phyloP scores from a whole-genome alignment of 2,113 vertebrate genomes.

The Laticauda laticaudata region DNA sequence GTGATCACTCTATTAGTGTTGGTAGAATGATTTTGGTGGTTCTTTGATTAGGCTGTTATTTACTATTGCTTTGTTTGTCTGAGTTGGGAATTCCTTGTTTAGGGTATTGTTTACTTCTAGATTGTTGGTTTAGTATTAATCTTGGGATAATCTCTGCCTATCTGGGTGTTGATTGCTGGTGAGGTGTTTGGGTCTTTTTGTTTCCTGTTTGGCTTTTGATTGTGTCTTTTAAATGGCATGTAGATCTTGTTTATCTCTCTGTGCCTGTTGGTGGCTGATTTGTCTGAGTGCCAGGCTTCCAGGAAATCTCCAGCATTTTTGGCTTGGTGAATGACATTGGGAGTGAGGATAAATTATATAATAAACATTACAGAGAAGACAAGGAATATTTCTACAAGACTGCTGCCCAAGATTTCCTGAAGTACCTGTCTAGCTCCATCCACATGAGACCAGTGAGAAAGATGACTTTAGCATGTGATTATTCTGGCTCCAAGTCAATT shows the following conservation, averaged over 20 bases:
- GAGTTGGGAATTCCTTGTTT: background rate
- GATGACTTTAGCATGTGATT: background rate
- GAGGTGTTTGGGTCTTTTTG: too few species aligned
- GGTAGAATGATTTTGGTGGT: background rate
- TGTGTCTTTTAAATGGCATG: too few species aligned
- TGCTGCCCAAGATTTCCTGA: background rate
- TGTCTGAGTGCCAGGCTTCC: too few species aligned
- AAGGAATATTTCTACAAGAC: background rate
- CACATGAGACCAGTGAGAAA: background rate
- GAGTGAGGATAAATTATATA: background rate
- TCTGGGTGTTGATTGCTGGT: too few species aligned
- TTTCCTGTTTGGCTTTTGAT: too few species aligned
- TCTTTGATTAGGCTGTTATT: background rate
- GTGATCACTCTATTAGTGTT: background rate
- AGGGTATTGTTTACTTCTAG: too few species aligned
- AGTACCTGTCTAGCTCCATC: background rate
- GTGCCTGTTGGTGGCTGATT: too few species aligned
- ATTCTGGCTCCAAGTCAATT: background rate
- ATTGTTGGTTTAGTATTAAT: too few species aligned
- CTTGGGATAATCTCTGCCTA: too few species aligned
- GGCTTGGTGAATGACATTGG: background rate
- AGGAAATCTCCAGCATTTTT: too few species aligned
- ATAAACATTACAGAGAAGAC: background rate
- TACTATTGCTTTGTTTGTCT: background rate
- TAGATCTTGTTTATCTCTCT: too few species aligned